A percentile compares a stretch with the other conserved stretches of the same genome.
These are phyloP conservation scores for Eupelmus urozonus DNA, from an alignment of 2,888 invertebrate species.

Conservation along the genomic window DNA sequence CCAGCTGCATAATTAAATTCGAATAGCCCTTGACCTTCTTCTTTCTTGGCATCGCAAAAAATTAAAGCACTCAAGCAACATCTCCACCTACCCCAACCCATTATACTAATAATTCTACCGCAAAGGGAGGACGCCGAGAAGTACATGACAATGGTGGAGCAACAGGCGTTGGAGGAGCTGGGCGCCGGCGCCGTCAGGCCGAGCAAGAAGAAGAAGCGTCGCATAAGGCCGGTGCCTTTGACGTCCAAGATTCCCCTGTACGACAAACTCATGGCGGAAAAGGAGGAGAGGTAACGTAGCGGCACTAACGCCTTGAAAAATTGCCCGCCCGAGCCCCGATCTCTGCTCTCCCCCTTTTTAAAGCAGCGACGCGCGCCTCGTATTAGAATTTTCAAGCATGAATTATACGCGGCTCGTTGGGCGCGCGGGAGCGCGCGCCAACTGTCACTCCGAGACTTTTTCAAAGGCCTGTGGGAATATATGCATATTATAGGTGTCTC, in stretches of 20 bases:
- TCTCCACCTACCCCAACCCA: no score
- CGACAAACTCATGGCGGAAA: constrained; percentile 85
- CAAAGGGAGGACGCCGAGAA: constrained; percentile 84
- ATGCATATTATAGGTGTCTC: background rate
- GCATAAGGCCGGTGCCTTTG: constrained; percentile 84
- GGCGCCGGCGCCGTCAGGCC: constrained; percentile 62
- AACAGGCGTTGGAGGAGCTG: constrained; percentile 66
- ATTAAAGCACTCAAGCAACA: no score
- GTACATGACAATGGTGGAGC: constrained; percentile 78
- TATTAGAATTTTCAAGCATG: no score
- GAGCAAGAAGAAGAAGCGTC: constrained; percentile 77
- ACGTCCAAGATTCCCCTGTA: constrained; percentile 85
- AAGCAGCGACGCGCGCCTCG: no score
- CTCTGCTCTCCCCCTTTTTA: no score
- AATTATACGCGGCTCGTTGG: no score
- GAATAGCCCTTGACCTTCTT: background rate
- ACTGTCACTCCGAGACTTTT: no score
- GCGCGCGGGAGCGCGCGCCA: no score
- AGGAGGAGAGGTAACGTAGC: constrained; percentile 82
- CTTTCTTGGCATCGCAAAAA: no score
- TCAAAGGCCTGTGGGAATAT: background rate
- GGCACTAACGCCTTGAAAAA: constrained; percentile 31
- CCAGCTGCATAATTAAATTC: no score
- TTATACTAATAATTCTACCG: no score
- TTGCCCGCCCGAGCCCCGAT: no score